Evolutionary conservation across 2,888 invertebrate genomes (phyloP), one percentile per base, ranked within the genome.

Genomic region (Lepidochitona cinerea): DNA sequence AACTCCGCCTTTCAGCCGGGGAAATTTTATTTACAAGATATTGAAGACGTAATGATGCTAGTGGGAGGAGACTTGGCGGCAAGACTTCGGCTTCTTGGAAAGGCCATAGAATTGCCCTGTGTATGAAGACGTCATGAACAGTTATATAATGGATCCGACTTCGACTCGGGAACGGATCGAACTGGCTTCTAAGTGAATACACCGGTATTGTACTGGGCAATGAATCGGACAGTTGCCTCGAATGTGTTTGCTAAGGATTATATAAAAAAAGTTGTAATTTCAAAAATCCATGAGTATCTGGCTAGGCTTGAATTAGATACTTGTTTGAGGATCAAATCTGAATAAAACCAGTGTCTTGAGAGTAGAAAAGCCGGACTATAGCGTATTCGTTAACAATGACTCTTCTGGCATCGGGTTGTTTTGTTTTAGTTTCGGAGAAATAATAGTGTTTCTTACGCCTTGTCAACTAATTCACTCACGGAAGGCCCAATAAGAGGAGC

Each of bases 401-500:
- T 4, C 32, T 9, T 32, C 59, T 59, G 12, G 29, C 59, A 59
- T 59, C 59, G 23, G 14, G 23, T 29, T 59, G 59, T 59, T 59
- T 59, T 59, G 59, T 59, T 59, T 59, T 59, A 59, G 29, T 59
- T 59, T 23, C 29, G 23, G 59, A 29, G 26, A 32, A 59, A 59
- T 59, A 59, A 59, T 59, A 59, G 59, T 59, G 59, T 29, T 59
- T 59, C 59, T 59, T 29, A 32, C 59, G 59, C 59, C 59, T 59
- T 59, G 59, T 59, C 29, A 29, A 26, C 59, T 59, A 59, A 59
- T 59, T 29, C 59, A 59, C 29, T 26, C 32, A 14, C 29, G 29
- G 23, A 59, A 14, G 59, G 59, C 41, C 23, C 26, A 14, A 26
- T 14, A 59, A 29, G 59, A 14, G 14, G 59, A 23, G 29, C 26